A percentile compares a stretch with the other conserved stretches of the same genome.
phyloP scores from a whole-genome alignment of 2,797 vertebrate genomes.

The Myotis myotis region DNA sequence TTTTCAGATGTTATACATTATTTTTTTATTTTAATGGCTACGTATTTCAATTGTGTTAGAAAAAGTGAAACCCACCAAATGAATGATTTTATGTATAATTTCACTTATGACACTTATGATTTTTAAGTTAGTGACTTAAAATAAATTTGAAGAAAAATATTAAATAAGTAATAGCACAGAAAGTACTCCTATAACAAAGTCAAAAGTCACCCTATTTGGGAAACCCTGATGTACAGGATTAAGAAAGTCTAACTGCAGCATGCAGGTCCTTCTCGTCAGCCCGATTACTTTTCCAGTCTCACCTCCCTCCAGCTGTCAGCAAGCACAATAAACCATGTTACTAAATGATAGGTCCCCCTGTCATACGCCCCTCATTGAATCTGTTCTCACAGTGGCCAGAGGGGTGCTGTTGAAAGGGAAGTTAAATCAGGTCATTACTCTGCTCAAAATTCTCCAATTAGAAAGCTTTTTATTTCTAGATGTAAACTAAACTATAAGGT shows the following conservation, averaged over 20 bases:
- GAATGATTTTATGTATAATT: not conserved
- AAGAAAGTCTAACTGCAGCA: not conserved
- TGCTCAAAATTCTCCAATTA: not conserved
- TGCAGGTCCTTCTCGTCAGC: not conserved
- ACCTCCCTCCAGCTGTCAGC: not conserved
- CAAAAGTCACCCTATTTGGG: not conserved
- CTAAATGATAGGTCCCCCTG: not conserved
- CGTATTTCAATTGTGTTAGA: not conserved
- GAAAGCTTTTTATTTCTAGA: not conserved
- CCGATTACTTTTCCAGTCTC: not conserved
- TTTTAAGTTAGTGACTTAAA: slow-evolving; percentile 29
- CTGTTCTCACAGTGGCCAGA: not conserved
- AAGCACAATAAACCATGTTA: no score
- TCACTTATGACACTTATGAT: not conserved
- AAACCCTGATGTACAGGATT: not conserved
- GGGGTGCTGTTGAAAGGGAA: not conserved
- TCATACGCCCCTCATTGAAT: not conserved
- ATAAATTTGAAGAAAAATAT: slow-evolving; percentile 20
- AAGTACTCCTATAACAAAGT: not conserved
- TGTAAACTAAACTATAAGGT: not conserved
- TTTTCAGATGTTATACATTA: not conserved
- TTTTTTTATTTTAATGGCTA: not conserved
- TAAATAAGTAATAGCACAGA: not conserved
- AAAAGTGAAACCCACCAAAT: not conserved
- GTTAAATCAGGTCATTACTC: not conserved